Evolutionary conservation across 2,113 vertebrate genomes (phyloP), one percentile per base, ranked within the genome.

Genomic region (Psittacus erithacus): DNA sequence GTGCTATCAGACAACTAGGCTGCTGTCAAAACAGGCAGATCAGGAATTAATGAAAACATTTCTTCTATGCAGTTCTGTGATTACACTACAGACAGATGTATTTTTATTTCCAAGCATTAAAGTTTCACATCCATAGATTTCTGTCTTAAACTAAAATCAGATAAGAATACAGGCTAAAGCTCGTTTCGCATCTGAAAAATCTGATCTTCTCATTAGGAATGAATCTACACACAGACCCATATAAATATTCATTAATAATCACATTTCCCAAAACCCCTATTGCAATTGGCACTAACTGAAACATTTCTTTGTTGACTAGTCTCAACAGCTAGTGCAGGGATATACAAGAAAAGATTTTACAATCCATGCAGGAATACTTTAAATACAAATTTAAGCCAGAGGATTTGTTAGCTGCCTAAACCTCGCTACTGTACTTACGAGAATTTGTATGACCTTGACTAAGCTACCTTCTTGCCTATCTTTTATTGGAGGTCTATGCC

Each of bases 1-100:
- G 76, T 2, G 3, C 93, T 97, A 97, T 97, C 95, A 97, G 86
- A 82, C 90, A 97, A 80, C 88, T 94, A 94, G 96, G 88, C 93
- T 83, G 74, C 94, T 85, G 79, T 95, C 88, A 94, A 97, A 97
- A 94, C 88, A 96, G 86, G 86, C 74, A 92, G 81, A 95, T 89
- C 82, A 73, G 83, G 88, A 96, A 97, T 94, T 96, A 93, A 96
- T 95, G 81, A 93, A 92, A 95, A 94, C 16, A 86, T 93, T 93
- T 93, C 85, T 95, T 95, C 70, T 78, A 3, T 69, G 27, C 50
- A 69, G 24, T 47, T 94, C 75, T 93, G 49, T 87, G 90, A 92
- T 88, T 95, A 73, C 77, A 83, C 44, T 74, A 76, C 57, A 92
- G 86, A 78, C 86, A 97, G 85, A 57, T 90, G 86, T 17, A 92